A percentile compares a stretch with the other conserved stretches of the same genome.
Conservation (phyloP, 2,888 invertebrate species). For the Heterodera filipjevi region DNA sequence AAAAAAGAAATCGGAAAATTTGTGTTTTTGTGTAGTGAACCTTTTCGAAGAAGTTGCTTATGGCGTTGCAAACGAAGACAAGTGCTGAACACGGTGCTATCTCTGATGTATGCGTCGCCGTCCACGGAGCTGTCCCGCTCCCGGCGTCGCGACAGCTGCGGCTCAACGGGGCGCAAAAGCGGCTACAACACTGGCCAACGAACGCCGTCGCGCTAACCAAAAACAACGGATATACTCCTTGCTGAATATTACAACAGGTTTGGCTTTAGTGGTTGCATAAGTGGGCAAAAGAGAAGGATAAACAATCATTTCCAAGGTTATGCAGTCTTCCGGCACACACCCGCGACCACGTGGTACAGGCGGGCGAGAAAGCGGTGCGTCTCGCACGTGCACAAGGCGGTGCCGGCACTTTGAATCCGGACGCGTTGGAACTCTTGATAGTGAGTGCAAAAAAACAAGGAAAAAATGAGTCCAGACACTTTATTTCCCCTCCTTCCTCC, state of each 20-base stretch:
- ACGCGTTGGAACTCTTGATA: neutral
- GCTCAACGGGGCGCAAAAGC: neutral
- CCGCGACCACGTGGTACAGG: slow-evolving; percentile 45
- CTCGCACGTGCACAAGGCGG: neutral
- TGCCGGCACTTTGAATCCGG: neutral
- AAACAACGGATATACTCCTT: neutral
- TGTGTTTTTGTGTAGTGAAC: slow-evolving; percentile 25
- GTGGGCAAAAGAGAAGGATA: no score
- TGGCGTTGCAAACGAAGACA: slow-evolving; percentile 44
- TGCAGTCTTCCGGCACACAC: slow-evolving; percentile 48
- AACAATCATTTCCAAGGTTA: slow-evolving; percentile 33
- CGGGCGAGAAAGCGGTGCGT: slow-evolving; percentile 42
- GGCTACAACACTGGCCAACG: neutral
- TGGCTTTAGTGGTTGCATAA: no score
- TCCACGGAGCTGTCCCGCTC: slow-evolving; percentile 28
- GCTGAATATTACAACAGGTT: slow-evolving; percentile 32
- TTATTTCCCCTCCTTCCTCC: no score
- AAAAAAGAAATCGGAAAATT: neutral
- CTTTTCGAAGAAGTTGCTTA: slow-evolving; percentile 45
- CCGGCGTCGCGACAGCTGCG: neutral
- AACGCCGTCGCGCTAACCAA: neutral
- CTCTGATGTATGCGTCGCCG: slow-evolving; percentile 33
- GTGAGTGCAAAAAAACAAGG: no score
- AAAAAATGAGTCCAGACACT: no score
- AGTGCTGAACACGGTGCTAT: slow-evolving; percentile 49